Conservation (phyloP, 2,888 invertebrate species). For the Leistus spinibarbis region DNA sequence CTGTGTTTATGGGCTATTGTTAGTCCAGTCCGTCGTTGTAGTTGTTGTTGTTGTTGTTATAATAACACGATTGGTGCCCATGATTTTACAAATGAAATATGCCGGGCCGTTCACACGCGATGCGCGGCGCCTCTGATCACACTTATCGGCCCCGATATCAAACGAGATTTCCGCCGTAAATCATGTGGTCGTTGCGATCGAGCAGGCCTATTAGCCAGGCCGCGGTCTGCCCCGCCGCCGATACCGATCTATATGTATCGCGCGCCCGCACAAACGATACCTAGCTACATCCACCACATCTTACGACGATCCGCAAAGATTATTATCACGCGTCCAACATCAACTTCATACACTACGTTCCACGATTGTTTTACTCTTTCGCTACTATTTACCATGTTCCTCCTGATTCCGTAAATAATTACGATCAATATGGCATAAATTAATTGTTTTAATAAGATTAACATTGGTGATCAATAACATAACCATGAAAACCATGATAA, state of each 20-base stretch:
- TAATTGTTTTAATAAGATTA: no score
- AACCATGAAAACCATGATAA: no score
- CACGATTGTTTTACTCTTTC: no score
- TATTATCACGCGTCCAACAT: not conserved
- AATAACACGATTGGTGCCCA: conserved; percentile 10
- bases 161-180: conserved; percentile 49
- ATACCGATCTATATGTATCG: not conserved
- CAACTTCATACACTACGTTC: no score
- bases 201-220: no score
- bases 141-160: conserved; percentile 48
- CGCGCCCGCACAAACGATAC: not conserved
- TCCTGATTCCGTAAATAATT: no score
- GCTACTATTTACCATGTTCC: no score
- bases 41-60: not conserved
- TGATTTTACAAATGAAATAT: conserved; percentile 40
- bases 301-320: not conserved
- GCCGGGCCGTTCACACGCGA: conserved; percentile 47
- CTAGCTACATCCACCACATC: not conserved
- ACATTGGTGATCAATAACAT: no score
- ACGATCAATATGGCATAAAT: no score
- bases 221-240: not conserved
- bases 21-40: no score
- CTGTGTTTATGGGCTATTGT: not conserved
- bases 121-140: conserved; percentile 49
- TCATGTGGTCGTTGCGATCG: no score